Percentiles rank a stretch among this genome's conserved stretches.
Conservation (phyloP, 2,888 invertebrate genomes). For the Drosophila merina region DNA sequence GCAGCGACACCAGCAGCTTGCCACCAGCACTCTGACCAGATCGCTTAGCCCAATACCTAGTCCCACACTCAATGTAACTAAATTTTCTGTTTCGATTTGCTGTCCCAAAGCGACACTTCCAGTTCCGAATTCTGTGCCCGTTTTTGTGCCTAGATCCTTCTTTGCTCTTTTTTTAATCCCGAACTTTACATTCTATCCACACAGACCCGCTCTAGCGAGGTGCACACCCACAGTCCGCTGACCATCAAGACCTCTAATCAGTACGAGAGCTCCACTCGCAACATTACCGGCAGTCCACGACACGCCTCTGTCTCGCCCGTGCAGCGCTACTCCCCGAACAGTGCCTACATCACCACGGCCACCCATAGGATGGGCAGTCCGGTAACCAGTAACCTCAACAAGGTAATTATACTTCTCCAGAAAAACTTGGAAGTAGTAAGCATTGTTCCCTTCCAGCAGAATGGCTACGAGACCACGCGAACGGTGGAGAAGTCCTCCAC, state of each 20-base stretch:
- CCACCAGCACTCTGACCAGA: conserved; percentile 52
- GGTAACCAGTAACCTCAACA: conserved; percentile 68
- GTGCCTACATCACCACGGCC: conserved; percentile 85
- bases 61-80: conserved; percentile 84
- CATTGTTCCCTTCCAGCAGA: conserved; percentile 46
- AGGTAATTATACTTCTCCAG: conserved; percentile 43
- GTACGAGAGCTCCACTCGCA: conserved; percentile 80
- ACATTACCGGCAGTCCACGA: conserved; percentile 81
- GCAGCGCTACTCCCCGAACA: conserved; percentile 85
- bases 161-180: background rate
- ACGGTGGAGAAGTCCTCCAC: conserved; percentile 84
- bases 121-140: conserved; percentile 17
- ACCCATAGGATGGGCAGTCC: conserved; percentile 84
- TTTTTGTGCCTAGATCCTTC: conserved; percentile 14
- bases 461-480: conserved; percentile 81
- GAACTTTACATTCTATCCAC: background rate
- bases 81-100: conserved; percentile 54
- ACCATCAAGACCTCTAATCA: conserved; percentile 83
- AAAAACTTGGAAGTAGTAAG: background rate
- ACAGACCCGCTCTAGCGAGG: conserved; percentile 83
- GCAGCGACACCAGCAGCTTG: conserved; percentile 59
- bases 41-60: conserved; percentile 82
- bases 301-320: conserved; percentile 82
- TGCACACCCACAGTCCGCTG: conserved; percentile 83
- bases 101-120: background rate